Evolutionary conservation across 2,113 vertebrate genomes (phyloP).

Genomic region (Rhadina sibilatrix): DNA sequence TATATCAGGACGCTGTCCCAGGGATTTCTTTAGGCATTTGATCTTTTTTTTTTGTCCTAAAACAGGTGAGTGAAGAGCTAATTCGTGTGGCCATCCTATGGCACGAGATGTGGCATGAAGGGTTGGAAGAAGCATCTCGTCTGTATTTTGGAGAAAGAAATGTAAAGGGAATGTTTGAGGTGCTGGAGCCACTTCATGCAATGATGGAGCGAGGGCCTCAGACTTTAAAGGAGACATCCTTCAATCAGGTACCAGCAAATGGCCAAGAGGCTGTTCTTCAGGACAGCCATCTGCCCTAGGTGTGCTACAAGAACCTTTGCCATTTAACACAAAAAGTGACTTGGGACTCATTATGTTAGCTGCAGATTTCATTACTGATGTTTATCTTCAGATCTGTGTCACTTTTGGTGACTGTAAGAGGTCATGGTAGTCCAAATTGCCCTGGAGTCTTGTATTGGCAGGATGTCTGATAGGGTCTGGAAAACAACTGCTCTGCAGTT

Average conservation of each 20-base stretch:
- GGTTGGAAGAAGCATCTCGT: conserved; percentile 93
- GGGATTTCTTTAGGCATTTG: fast-evolving
- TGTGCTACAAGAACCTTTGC: neutral
- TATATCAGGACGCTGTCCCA: neutral
- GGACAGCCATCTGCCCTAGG: neutral
- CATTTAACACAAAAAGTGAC: neutral
- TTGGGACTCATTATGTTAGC: neutral
- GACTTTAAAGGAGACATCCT: conserved; percentile 97
- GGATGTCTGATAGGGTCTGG: neutral
- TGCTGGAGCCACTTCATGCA: conserved; percentile 94
- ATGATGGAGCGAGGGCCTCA: conserved; percentile 99
- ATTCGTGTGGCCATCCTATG: conserved; percentile 97
- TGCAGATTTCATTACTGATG: neutral
- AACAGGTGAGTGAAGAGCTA: conserved; percentile 95
- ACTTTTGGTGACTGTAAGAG: neutral
- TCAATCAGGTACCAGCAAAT: conserved; percentile 86
- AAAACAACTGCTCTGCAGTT: neutral
- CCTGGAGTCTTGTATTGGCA: neutral
- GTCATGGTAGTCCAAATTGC: neutral
- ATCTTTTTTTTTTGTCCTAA: neutral
- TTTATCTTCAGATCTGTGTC: neutral
- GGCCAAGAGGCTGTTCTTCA: neutral
- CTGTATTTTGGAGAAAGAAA: conserved; percentile 98
- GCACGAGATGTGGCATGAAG: conserved; percentile 99
- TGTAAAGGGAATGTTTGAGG: conserved; percentile 98